Conservation (phyloP, 2,797 vertebrate species). For the Myotis myotis region DNA sequence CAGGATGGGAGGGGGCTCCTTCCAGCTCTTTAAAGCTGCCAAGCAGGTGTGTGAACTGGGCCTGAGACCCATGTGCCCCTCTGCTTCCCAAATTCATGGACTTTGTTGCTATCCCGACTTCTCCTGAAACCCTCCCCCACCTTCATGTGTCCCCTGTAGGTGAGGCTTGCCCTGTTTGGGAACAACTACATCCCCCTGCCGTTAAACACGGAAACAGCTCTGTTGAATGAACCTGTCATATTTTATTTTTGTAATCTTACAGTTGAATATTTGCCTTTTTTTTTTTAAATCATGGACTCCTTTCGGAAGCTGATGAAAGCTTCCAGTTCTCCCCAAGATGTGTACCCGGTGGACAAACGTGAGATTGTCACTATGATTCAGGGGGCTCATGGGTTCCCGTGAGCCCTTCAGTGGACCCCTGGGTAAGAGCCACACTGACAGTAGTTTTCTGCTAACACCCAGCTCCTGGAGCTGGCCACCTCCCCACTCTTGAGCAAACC, state of each 20-base stretch:
- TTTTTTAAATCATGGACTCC: not conserved
- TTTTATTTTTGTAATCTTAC: not conserved
- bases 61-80: not conserved
- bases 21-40: not conserved
- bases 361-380: not conserved
- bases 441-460: not conserved
- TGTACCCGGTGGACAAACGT: not conserved
- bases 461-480: not conserved
- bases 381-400: not conserved
- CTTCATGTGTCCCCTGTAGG: not conserved
- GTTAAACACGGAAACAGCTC: not conserved
- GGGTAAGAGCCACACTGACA: not conserved
- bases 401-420: not conserved
- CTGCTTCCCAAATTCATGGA: not conserved
- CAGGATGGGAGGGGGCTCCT: not conserved
- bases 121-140: not conserved
- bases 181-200: not conserved
- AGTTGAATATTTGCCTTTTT: not conserved
- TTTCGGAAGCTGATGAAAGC: not conserved
- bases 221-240: not conserved
- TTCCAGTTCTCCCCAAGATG: not conserved
- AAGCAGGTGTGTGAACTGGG: not conserved
- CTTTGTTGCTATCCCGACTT: not conserved
- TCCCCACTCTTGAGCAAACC: not conserved
- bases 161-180: not conserved